Conservation (phyloP, 1,140 invertebrate genomes). For the Plectrocnemia conspersa region DNA sequence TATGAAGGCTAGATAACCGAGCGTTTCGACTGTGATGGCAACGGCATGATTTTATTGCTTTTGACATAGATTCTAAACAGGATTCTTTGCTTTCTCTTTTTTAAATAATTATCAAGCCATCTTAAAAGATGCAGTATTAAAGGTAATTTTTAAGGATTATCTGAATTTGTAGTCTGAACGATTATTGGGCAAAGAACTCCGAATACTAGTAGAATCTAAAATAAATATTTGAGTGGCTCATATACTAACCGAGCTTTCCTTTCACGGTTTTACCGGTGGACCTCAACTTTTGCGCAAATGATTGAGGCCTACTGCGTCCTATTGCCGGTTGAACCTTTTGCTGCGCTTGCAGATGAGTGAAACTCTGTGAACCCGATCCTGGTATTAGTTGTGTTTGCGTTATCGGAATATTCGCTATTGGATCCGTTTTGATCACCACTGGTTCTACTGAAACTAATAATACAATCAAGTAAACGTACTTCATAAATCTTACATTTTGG, state of each 20-base stretch:
- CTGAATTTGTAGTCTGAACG: too few species aligned
- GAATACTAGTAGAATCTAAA: too few species aligned
- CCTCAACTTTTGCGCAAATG: constrained; percentile 78
- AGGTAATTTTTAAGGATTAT: too few species aligned
- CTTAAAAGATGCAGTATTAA: too few species aligned
- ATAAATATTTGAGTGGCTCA: too few species aligned
- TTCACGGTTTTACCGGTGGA: constrained; percentile 80
- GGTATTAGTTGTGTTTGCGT: constrained; percentile 34
- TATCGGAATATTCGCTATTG: constrained; percentile 12
- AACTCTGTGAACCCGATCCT: constrained; percentile 37
- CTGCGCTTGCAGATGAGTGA: constrained; percentile 32
- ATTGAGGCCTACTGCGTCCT: constrained; percentile 70
- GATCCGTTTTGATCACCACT: constrained; percentile 15
- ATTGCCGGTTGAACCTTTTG: constrained; percentile 57
- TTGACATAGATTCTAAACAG: too few species aligned
- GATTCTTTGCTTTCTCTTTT: too few species aligned
- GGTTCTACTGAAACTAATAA: not conserved
- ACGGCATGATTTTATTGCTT: too few species aligned
- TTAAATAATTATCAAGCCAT: too few species aligned
- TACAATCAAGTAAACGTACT: not conserved
- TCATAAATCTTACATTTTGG: constrained; percentile 14
- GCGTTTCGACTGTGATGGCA: too few species aligned
- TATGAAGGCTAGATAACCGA: too few species aligned
- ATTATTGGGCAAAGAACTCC: too few species aligned
- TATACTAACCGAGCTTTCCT: constrained; percentile 51